A percentile compares a stretch with the other conserved stretches of the same genome.
These are phyloP conservation scores for Drosophila mauritiana DNA, from an alignment of 1,140 invertebrate genomes.

Conservation along the genomic window DNA sequence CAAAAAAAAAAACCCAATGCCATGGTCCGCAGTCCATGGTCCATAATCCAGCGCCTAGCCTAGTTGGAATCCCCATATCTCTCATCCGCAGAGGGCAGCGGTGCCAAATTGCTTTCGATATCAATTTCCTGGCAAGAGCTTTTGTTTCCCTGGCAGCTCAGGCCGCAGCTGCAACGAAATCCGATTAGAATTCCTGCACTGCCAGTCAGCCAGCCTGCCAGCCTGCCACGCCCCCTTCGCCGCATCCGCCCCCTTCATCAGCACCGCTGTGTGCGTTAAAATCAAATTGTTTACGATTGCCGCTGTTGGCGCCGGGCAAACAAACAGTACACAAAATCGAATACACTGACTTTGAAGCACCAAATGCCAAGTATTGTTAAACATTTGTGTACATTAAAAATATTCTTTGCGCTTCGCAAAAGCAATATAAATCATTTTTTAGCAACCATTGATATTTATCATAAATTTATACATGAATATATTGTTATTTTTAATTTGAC, in stretches of 20 bases:
- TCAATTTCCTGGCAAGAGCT: conserved; percentile 77
- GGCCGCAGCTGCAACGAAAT: conserved; percentile 76
- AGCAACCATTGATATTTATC: too few relatives aligned
- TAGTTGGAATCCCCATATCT: conserved; percentile 20
- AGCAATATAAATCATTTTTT: background rate
- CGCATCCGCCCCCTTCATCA: background rate
- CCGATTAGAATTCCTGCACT: conserved; percentile 71
- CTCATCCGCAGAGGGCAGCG: conserved; percentile 41
- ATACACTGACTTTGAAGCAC: background rate
- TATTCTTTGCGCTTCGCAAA: background rate
- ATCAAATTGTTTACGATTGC: conserved; percentile 75
- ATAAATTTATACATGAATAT: too few relatives aligned
- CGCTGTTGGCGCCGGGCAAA: conserved; percentile 47
- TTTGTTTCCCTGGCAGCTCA: conserved; percentile 57
- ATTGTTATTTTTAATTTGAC: too few relatives aligned
- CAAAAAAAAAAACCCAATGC: conserved; percentile 6
- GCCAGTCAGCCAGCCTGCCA: background rate
- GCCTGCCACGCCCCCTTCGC: background rate
- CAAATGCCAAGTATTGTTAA: background rate
- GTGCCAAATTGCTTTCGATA: conserved; percentile 79
- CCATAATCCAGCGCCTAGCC: background rate
- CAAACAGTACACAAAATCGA: conserved; percentile 12
- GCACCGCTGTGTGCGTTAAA: conserved; percentile 31
- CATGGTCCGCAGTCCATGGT: conserved; percentile 5
- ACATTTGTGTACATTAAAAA: background rate